Base-by-base conservation (phyloP, 2,888 invertebrate species). In the Ectobius pallidus region DNA sequence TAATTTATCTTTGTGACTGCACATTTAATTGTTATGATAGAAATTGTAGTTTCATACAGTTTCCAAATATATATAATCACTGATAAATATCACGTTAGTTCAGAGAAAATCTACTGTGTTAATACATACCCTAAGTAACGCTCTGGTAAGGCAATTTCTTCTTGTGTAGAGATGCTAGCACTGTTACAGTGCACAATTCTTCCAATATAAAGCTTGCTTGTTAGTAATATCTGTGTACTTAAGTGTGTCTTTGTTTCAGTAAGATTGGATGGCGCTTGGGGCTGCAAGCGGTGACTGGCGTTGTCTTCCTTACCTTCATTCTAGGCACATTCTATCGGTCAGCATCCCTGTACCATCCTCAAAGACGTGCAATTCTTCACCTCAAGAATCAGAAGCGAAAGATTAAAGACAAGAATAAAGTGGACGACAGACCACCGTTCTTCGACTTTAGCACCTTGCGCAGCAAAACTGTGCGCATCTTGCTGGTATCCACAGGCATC, bases 321-420 rank as follows among this genome's bases (percentile, higher is more conserved):
- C 87, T 95, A 34, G 95, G 94, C 69, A 93, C 93, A 4, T 92
- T 94, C 84, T 95, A 95, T 84, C 90, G 95, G 39, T 94, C 94
- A 6, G 94, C 95, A 0, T 94, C 94, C 0, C 86, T 95, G 9
- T 95, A 95, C 83, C 95, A 95, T 81, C 95, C 95, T 0, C 93
- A 95, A 81, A 84, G 95, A 73, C 86, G 94, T 74, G 95, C 94
- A 73, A 95, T 95, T 78, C 86, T 95, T 52, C 95, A 95, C 82
- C 88, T 95, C 79, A 95, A 95, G 83, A 94, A 93, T 83, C 94
- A 95, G 82, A 93, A 94, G 81, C 86, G 92, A 76, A 93, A 92
- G 83, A 90, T 92, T 85, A 92, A 93, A 82, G 92, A 92, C 80
- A 91, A 91, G 80, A 92, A 89, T 80, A 91, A 91, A 78, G 81